These are phyloP conservation scores for Opisthocomus hoazin DNA, from an alignment of 2,113 vertebrate species.

Conservation along the genomic window DNA sequence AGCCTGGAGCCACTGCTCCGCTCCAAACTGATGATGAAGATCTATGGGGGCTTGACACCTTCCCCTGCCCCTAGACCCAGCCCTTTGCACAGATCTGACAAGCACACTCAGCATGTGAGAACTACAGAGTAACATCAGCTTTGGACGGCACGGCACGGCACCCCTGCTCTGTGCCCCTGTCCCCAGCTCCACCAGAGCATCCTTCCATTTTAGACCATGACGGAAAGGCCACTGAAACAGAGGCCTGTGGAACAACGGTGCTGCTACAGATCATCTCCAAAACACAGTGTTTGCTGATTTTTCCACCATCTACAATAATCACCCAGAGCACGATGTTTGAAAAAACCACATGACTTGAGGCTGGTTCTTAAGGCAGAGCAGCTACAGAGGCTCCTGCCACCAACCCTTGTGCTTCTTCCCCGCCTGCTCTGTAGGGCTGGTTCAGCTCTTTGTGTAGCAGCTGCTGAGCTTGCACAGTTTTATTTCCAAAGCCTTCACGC, in stretches of 20 bases:
- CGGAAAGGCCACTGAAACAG: not conserved
- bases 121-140: not conserved
- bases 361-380: not conserved
- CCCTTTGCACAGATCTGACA: not conserved
- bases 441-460: not conserved
- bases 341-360: not conserved
- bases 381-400: not conserved
- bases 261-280: not conserved
- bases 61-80: not conserved
- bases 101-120: not conserved
- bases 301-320: not conserved
- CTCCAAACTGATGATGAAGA: not conserved
- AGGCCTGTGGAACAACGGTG: not conserved
- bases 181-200: not conserved
- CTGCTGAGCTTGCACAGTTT: not conserved
- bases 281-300: not conserved
- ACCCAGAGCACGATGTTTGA: not conserved
- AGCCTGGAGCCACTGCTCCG: not conserved
- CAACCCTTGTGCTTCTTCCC: not conserved
- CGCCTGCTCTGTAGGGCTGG: not conserved
- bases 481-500: not conserved
- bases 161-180: not conserved
- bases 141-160: fast-evolving
- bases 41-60: not conserved
- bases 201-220: not conserved